Percentiles rank a stretch among this genome's conserved stretches.
Conservation (phyloP, 2,113 vertebrate species). For the Percina caprodes region DNA sequence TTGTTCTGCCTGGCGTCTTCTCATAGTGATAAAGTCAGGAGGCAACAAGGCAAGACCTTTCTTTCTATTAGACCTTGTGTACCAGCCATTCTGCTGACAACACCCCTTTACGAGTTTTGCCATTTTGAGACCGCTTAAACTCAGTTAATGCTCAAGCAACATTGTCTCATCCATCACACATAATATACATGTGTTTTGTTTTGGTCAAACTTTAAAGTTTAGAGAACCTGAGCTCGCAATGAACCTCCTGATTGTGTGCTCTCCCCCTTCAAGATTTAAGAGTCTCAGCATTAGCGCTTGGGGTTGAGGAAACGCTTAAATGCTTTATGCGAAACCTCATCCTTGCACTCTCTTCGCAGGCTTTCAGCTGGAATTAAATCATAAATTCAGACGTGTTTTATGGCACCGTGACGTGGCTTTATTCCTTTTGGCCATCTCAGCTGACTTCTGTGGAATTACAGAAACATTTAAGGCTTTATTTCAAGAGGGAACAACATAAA, state of each 20-base stretch:
- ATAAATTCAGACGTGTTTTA: constrained; percentile 53
- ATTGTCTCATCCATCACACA: constrained; percentile 27
- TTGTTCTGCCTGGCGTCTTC: constrained; percentile 13
- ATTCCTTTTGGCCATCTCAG: constrained; percentile 11
- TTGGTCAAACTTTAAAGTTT: constrained; percentile 39
- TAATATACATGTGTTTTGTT: constrained; percentile 31
- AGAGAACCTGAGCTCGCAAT: constrained; percentile 28
- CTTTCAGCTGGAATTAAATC: constrained; percentile 58
- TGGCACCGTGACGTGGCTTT: background rate
- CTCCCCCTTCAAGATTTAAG: constrained; percentile 13
- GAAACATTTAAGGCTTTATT: constrained; percentile 12
- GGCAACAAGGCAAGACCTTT: too few relatives aligned
- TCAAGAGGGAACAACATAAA: constrained; percentile 26
- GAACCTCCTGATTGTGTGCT: constrained; percentile 23
- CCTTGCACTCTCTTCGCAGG: constrained; percentile 10
- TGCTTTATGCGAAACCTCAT: constrained; percentile 60
- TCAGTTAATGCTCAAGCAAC: constrained; percentile 16
- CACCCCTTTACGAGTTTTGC: background rate
- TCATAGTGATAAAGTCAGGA: background rate
- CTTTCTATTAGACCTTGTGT: background rate
- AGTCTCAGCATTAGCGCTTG: constrained; percentile 46
- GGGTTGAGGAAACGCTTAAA: constrained; percentile 66
- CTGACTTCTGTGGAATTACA: constrained; percentile 34
- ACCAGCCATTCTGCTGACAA: constrained; percentile 19
- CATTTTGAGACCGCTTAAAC: constrained; percentile 10